phyloP scores from a whole-genome alignment of 2,113 vertebrate species.

The Trematocara stigmaticum region DNA sequence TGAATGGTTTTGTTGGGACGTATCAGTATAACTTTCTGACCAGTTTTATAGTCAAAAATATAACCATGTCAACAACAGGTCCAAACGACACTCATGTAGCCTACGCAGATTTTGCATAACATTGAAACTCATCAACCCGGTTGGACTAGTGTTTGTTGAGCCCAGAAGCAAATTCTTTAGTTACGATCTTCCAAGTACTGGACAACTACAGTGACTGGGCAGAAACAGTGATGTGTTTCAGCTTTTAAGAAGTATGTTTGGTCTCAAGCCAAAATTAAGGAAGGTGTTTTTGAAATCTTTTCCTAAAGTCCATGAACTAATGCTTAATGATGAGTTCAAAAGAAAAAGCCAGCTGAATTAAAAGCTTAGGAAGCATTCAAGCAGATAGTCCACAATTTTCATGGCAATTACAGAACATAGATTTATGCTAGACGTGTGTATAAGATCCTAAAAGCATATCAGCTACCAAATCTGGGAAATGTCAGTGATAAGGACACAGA shows the following conservation, averaged over 20 bases:
- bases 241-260: background rate
- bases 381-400: background rate
- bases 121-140: background rate
- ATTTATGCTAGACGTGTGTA: background rate
- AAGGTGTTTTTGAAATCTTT: background rate
- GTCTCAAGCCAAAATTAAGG: background rate
- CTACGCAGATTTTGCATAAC: background rate
- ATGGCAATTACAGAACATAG: background rate
- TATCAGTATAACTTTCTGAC: background rate
- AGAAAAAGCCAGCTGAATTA: background rate
- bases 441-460: background rate
- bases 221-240: background rate
- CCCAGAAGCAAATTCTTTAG: background rate
- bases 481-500: background rate
- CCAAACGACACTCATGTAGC: background rate
- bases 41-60: background rate
- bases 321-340: background rate
- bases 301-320: background rate
- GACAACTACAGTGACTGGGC: background rate
- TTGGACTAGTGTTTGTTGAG: background rate
- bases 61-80: background rate
- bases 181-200: background rate
- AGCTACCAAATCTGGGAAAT: background rate
- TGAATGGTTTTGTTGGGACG: fast-evolving
- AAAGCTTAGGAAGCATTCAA: background rate